Evolutionary conservation across 1,140 invertebrate species (phyloP).

Genomic region (Ptiloglossa arizonensis): DNA sequence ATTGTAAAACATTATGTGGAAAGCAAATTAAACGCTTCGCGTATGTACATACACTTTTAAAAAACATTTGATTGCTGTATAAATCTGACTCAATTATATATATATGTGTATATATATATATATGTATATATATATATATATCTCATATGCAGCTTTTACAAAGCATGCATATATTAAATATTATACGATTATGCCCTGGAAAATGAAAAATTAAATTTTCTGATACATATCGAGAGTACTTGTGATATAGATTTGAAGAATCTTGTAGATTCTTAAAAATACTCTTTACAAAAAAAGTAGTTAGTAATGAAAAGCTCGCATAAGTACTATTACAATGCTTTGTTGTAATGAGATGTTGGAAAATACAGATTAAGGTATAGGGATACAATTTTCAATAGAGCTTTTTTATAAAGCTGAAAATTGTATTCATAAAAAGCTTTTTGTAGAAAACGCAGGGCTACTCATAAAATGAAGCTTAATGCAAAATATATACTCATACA

Average conservation of each 20-base stretch:
- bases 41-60: slow-evolving; percentile 16
- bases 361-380: slow-evolving; percentile 29
- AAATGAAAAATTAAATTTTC: slow-evolving; percentile 27
- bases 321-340: slow-evolving; percentile 38
- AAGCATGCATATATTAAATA: slow-evolving; percentile 32
- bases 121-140: slow-evolving; percentile 1
- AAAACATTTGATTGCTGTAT: slow-evolving; percentile 16
- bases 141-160: slow-evolving; percentile 28
- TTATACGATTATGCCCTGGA: slow-evolving; percentile 14
- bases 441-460: slow-evolving; percentile 36
- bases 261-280: slow-evolving; percentile 3
- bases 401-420: slow-evolving; percentile 19
- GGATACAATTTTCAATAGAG: slow-evolving; percentile 29
- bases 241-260: neutral
- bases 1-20: slow-evolving; percentile 53
- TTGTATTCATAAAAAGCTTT: slow-evolving; percentile 25
- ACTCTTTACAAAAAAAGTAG: slow-evolving; percentile 28
- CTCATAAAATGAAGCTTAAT: slow-evolving; percentile 37
- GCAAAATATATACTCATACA: slow-evolving; percentile 45
- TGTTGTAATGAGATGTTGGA: slow-evolving; percentile 19
- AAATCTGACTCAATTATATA: slow-evolving; percentile 33
- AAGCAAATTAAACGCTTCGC: slow-evolving; percentile 51
- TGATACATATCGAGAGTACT: slow-evolving; percentile 3
- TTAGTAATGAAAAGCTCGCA: slow-evolving; percentile 38
- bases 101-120: slow-evolving; percentile 3